Conservation (phyloP, 2,113 vertebrate species). For the Sander lucioperca region DNA sequence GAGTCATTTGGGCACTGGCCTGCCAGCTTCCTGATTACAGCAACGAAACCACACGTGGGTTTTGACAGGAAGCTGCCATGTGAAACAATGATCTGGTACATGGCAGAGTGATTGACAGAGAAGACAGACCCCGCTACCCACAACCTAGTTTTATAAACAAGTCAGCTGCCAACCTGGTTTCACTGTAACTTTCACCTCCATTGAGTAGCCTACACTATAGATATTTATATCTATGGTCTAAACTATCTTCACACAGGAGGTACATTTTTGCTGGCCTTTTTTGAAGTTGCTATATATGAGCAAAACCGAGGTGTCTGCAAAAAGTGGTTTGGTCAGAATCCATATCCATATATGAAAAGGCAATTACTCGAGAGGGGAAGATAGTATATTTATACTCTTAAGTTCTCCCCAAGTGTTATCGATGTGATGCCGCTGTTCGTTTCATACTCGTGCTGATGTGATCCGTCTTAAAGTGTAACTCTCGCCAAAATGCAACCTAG, state of each 20-base stretch:
- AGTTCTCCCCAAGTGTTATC: background rate
- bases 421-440: background rate
- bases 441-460: background rate
- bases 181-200: background rate
- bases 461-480: background rate
- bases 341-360: background rate
- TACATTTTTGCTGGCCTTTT: background rate
- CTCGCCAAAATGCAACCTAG: too few relatives aligned
- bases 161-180: background rate
- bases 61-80: slow-evolving; percentile 52
- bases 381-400: background rate
- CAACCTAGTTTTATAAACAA: background rate
- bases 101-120: background rate
- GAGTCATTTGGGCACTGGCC: slow-evolving; percentile 3
- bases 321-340: background rate
- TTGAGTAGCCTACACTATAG: background rate
- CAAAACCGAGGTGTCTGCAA: background rate
- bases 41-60: slow-evolving; percentile 42
- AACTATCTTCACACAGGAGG: background rate
- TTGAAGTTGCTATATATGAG: background rate
- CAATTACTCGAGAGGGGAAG: background rate
- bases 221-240: too few relatives aligned
- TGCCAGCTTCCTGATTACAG: slow-evolving; percentile 56
- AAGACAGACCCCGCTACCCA: background rate
- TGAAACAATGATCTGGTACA: background rate